Percentiles rank a stretch among this genome's conserved stretches.
phyloP scores from a whole-genome alignment of 1,140 invertebrate species.

The Anadara kagoshimensis region DNA sequence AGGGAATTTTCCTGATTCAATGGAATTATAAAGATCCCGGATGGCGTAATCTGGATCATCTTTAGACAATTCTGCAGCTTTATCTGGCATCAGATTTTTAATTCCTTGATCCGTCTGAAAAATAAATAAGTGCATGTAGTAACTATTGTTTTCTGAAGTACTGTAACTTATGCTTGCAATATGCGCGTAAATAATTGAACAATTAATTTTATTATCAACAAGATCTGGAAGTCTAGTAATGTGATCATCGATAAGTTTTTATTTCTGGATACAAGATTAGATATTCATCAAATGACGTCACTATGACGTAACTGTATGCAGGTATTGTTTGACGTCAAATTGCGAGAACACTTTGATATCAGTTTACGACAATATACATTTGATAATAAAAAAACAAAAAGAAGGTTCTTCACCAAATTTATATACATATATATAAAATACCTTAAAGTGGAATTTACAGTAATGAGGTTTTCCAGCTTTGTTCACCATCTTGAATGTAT shows the following conservation, averaged over 20 bases:
- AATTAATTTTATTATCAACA: too few relatives aligned
- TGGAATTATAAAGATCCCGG: conserved; percentile 94
- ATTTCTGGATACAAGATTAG: too few relatives aligned
- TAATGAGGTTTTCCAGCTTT: conserved; percentile 85
- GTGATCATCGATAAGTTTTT: too few relatives aligned
- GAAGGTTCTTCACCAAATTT: too few relatives aligned
- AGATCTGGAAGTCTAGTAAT: too few relatives aligned
- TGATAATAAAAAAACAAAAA: too few relatives aligned
- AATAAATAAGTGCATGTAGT: background rate
- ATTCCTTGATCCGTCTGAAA: conserved; percentile 88
- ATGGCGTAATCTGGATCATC: conserved; percentile 91
- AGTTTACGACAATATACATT: too few relatives aligned
- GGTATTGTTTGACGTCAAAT: too few relatives aligned
- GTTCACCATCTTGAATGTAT: conserved; percentile 95
- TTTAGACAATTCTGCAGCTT: conserved; percentile 83
- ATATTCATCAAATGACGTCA: too few relatives aligned
- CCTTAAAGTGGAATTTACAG: conserved; percentile 95
- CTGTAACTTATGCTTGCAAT: background rate
- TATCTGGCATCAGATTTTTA: conserved; percentile 85
- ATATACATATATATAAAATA: conserved; percentile 56
- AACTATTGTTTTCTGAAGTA: background rate
- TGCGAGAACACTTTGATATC: too few relatives aligned
- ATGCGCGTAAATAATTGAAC: too few relatives aligned
- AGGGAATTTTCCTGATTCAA: conserved; percentile 85
- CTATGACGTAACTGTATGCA: too few relatives aligned